Evolutionary conservation across 2,888 invertebrate genomes (phyloP), one percentile per base, ranked within the genome.

Genomic region (Meghimatium bilineatum): DNA sequence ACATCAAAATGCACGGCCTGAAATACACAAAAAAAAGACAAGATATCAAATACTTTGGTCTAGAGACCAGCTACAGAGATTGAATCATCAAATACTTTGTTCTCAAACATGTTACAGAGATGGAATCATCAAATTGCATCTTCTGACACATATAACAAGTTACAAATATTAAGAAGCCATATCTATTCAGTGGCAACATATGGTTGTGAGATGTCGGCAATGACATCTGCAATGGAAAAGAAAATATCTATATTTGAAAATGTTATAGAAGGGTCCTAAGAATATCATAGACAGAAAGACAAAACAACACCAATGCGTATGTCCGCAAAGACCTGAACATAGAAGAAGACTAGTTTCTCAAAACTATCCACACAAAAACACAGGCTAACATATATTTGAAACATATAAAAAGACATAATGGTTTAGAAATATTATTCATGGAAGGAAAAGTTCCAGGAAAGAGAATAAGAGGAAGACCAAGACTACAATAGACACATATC

Each of bases 11-110:
- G 93, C 98, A 97, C 0, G 98, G 97, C 91, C 97, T 97, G 94
- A 87, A 95, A 95, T 32, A 44, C 1, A 32, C 66, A 29, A 29
- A n/a, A 1, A n/a, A 66, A 2, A 26, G 29, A 66, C 29, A 32
- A 66, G 2, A 66, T 29, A 14, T n/a, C 32, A 66, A 66, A 32
- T 10, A 66, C 14, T 3, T 12, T 29, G 49, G 56, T 56, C 23
- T 23, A 49, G 17, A 49, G 10, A 49, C 17, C 8, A 49, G 17
- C 3, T 3, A 23, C 56, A 56, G 17, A 99, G 94, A 99, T 94
- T 99, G 99, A 93, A 99, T 98, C 92, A 99, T 97, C 85, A 99
- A 94, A 91, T 99, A 97, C 93, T 98, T 97, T 0, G 98, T 97
- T 91, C 97, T 97, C 94, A 20, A 56, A 56, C 17, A 44, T 12